phyloP scores from a whole-genome alignment of 2,888 invertebrate species.

The Ormyrus pomaceus region DNA sequence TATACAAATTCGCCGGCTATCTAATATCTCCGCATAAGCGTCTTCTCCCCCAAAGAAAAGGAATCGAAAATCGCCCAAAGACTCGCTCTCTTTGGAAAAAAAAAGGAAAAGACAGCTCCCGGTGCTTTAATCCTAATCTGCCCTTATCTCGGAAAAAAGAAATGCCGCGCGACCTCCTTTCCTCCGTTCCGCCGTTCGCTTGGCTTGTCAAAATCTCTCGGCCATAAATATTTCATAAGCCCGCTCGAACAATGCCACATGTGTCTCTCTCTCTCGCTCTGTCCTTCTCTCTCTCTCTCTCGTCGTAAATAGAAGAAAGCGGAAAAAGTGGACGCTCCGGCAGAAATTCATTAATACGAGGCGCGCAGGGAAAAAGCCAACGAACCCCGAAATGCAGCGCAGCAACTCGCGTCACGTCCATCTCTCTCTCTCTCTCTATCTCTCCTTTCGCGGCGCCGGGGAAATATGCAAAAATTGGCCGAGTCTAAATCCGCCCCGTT shows the following conservation, averaged over 20 bases:
- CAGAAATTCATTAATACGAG: conserved; percentile 49
- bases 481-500: conserved; percentile 35
- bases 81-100: not conserved
- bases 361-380: conserved; percentile 12
- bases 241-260: conserved; percentile 33
- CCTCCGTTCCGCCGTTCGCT: conserved; percentile 18
- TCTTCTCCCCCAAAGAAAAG: not conserved
- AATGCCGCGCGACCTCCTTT: not conserved
- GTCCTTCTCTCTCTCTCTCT: not conserved
- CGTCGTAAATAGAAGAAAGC: conserved; percentile 26
- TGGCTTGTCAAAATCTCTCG: conserved; percentile 18
- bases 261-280: conserved; percentile 1
- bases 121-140: conserved; percentile 23
- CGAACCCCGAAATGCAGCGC: conserved; percentile 20
- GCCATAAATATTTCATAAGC: conserved; percentile 52
- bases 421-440: conserved; percentile 42
- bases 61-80: conserved; percentile 26
- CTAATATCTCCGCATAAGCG: conserved; percentile 9
- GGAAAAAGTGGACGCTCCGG: conserved; percentile 5
- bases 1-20: conserved; percentile 16
- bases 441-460: conserved; percentile 3
- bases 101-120: conserved; percentile 17
- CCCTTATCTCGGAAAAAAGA: conserved; percentile 4
- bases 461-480: conserved; percentile 46
- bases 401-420: conserved; percentile 44